Percentiles rank a stretch among this genome's conserved stretches.
phyloP scores from a whole-genome alignment of 2,888 invertebrate species.

The Acleris cristana region DNA sequence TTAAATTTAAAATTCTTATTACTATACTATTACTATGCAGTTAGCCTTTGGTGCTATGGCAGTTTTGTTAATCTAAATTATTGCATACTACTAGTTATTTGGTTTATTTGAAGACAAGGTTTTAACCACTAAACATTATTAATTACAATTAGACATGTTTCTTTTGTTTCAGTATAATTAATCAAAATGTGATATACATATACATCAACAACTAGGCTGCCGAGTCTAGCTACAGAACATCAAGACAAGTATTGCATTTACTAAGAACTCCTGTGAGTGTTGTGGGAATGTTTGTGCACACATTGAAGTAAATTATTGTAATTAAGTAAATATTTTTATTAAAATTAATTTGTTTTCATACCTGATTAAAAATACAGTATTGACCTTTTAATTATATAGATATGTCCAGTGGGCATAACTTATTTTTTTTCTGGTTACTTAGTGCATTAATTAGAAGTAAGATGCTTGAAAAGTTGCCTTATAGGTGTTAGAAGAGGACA shows the following conservation, averaged over 20 bases:
- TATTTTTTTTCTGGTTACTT: background rate
- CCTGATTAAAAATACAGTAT: constrained; percentile 36
- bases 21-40: no score
- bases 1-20: no score
- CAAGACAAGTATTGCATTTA: constrained; percentile 20
- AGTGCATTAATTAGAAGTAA: no score
- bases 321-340: constrained; percentile 72
- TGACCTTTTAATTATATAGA: no score
- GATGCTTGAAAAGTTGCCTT: no score
- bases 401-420: no score
- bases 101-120: no score
- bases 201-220: constrained; percentile 34
- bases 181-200: constrained; percentile 41
- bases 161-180: constrained; percentile 50
- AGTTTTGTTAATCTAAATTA: no score
- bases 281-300: constrained; percentile 55
- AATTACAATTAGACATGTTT: background rate
- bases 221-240: constrained; percentile 21
- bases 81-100: no score
- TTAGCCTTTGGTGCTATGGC: no score
- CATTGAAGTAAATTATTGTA: constrained; percentile 72
- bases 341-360: constrained; percentile 46
- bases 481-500: no score
- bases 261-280: constrained; percentile 43
- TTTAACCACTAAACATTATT: no score